phyloP scores from a whole-genome alignment of 2,888 invertebrate species.

The Brachypterus glaber region DNA sequence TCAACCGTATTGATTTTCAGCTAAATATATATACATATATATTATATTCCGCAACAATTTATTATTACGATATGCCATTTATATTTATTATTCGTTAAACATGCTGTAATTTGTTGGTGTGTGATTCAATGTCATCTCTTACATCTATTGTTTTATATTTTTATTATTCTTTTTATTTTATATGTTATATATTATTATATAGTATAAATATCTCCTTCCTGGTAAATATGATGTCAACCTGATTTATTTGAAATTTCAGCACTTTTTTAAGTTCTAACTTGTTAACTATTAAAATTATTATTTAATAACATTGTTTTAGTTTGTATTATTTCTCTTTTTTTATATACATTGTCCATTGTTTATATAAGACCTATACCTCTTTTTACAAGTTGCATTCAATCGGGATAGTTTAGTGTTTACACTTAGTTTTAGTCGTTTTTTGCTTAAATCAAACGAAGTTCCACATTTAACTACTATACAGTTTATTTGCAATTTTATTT shows the following conservation, averaged over 20 bases:
- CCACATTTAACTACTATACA: too few relatives aligned
- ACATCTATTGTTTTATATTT: slow-evolving; percentile 26
- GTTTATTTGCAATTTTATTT: too few relatives aligned
- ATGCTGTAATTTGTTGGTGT: slow-evolving; percentile 37
- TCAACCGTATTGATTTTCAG: slow-evolving; percentile 27
- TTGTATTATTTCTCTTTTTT: slow-evolving; percentile 31
- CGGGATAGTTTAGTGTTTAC: too few relatives aligned
- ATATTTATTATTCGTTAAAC: slow-evolving; percentile 22
- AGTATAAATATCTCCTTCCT: slow-evolving; percentile 26
- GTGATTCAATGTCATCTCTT: slow-evolving; percentile 35
- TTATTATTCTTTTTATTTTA: slow-evolving; percentile 24
- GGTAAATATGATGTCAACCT: slow-evolving; percentile 30
- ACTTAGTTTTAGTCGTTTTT: too few relatives aligned
- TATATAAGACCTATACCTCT: slow-evolving; percentile 29
- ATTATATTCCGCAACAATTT: slow-evolving; percentile 9
- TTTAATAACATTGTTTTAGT: slow-evolving; percentile 40
- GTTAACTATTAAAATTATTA: slow-evolving; percentile 41
- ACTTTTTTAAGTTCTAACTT: slow-evolving; percentile 39
- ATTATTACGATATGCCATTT: slow-evolving; percentile 16
- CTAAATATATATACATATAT: slow-evolving; percentile 19
- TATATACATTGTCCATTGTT: slow-evolving; percentile 36
- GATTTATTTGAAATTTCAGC: slow-evolving; percentile 38
- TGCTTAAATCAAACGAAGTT: too few relatives aligned
- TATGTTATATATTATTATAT: slow-evolving; percentile 27
- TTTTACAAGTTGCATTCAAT: slow-evolving; percentile 23